Base-by-base conservation (phyloP, 1,140 invertebrate genomes). In the Drosophila ercepeae region DNA sequence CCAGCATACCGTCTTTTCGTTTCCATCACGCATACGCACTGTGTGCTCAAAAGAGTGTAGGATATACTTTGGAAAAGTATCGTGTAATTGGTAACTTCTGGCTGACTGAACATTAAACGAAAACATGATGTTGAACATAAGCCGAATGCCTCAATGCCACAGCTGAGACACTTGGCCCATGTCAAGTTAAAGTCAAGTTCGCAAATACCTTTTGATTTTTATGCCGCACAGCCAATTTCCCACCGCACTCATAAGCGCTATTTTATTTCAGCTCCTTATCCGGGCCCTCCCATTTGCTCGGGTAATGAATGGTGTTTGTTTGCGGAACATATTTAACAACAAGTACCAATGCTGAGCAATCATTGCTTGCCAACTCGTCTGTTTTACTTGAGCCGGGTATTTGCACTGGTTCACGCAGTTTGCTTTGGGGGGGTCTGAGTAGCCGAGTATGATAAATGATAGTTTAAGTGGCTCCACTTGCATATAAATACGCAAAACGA, bases 261-360 rank as follows among this genome's bases (percentile, higher is more conserved):
- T 4, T 32, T 32, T 32, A 32, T 32, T 32, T 32, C 8, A 32
- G 29, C 29, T 32, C 11, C 29, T 32, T 32, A 32, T 32, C 29
- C 29, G 3, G 29, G 9, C 9, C 39, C 5, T 29, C 14, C n/a
- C 42, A 21, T 36, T 63, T 54, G 25, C 42, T 21, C 14, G 54
- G 50, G 51, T 70, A 82, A 64, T 82, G 45, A 74, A 70, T 78
- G 79, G 48, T 73, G 74, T 49, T 67, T 50, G 64, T 70, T 59
- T 78, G 75, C 51, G 46, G 13, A 71, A 71, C 59, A 84, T 84
- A 78, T 72, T 78, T 84, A 84, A 72, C 75, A 75, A 70, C 63
- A 61, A 72, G 69, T 72, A 72, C 45, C 45, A 49, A 44, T 71
- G 41, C 64, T 58, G 41, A 55, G 74, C 60, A 83, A 78, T 83